A percentile compares a stretch with the other conserved stretches of the same genome.
These are phyloP conservation scores for Tenrec ecaudatus DNA, from an alignment of 2,113 vertebrate genomes.

Conservation along the genomic window DNA sequence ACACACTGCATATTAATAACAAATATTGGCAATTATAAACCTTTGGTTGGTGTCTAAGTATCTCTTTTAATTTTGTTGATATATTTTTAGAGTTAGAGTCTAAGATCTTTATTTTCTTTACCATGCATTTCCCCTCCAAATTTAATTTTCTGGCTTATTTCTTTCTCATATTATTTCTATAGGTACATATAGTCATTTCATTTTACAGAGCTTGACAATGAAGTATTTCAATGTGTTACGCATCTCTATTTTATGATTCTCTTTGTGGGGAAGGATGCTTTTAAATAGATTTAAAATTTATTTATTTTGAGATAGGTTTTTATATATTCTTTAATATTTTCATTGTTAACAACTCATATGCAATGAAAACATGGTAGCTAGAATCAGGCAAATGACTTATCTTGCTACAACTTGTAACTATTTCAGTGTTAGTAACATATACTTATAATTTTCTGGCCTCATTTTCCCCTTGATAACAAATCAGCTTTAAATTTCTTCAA, in stretches of 20 bases:
- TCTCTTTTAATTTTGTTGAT: no score
- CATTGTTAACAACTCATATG: conserved; percentile 7
- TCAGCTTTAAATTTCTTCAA: conserved; percentile 26
- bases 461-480: neutral
- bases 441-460: neutral
- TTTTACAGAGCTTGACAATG: neutral
- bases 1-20: no score
- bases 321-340: no score
- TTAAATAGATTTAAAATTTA: neutral
- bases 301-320: neutral
- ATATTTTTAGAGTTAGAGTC: neutral
- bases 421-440: neutral
- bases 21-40: no score
- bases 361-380: neutral
- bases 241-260: neutral
- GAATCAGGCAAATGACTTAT: neutral
- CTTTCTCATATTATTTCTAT: neutral
- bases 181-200: neutral
- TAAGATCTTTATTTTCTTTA: neutral
- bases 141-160: neutral
- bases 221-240: neutral
- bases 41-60: no score
- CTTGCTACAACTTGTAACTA: neutral
- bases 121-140: neutral
- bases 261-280: neutral